Base-by-base conservation (phyloP, 2,888 invertebrate genomes). In the Polymixis lichenea region DNA sequence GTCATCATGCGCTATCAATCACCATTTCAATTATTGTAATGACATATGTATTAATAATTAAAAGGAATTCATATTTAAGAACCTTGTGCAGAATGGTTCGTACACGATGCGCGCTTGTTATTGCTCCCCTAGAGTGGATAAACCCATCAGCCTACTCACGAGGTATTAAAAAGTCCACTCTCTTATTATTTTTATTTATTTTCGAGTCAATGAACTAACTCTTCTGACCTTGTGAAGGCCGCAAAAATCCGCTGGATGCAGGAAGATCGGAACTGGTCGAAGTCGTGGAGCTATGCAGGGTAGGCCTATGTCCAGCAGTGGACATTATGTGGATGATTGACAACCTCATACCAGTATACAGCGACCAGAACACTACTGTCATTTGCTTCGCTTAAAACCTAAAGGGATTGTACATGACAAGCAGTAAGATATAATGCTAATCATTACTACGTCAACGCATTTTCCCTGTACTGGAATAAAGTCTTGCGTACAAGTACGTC, bases 401-500 rank as follows among this genome's bases (percentile, higher is more conserved):
- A 13, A 22, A 22, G 22, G 22, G 22, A 13, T 13, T 32, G 11
- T 22, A 13, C 22, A 32, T 32, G 49, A 28, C 28, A 32, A 51
- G 7, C 8, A 49, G 22, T 49, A 49, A 66, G 0, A 22, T n/a
- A n/a, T 9, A 25, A 19, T 46, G 46, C 19, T 28, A 25, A 58
- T 25, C 25, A 58, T 58, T 25, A 25, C 38, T 68, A 66, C 61
- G 82, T 66, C 53, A 66, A 43, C 49, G 22, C 17, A 32, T 51
- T 61, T 6, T 1, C 9, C 25, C 53, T 11, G 51, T 53, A 15
- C 49, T 43, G 19, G 74, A 64, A 80, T 22, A 38, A 46, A 15
- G 8, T 55, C 38, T 61, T 46, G n/a, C 46, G 13, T 72, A 51
- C 75, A 78, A n/a, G 28, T 38, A 58, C 62, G 83, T 83, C 78